phyloP scores from a whole-genome alignment of 2,888 invertebrate species.

The Limenitis camilla region DNA sequence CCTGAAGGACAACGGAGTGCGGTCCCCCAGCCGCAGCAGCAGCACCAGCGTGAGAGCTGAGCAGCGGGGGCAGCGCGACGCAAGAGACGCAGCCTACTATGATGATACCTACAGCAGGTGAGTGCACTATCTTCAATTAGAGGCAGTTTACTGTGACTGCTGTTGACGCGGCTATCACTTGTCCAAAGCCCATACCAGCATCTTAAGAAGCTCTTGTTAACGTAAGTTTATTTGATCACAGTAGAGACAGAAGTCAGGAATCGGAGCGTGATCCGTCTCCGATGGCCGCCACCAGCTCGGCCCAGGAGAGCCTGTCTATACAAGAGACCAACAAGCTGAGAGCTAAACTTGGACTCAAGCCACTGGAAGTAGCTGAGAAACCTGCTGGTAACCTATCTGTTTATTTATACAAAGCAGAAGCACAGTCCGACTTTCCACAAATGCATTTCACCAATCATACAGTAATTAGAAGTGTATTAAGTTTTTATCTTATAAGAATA shows the following conservation, averaged over 20 bases:
- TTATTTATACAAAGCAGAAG: too few relatives aligned
- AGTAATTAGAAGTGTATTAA: too few relatives aligned
- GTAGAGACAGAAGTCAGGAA: conserved; percentile 34
- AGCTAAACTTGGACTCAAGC: conserved; percentile 94
- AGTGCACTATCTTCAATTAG: too few relatives aligned
- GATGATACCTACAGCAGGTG: too few relatives aligned
- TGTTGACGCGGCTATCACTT: too few relatives aligned
- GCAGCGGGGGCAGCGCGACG: conserved; percentile 23
- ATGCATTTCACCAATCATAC: too few relatives aligned
- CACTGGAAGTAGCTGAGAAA: conserved; percentile 80
- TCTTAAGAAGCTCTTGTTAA: background rate
- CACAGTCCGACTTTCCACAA: too few relatives aligned
- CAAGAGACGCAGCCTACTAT: too few relatives aligned
- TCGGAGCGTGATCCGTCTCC: conserved; percentile 39
- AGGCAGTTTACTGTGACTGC: too few relatives aligned
- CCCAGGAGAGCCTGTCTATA: conserved; percentile 79
- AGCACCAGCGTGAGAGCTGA: conserved; percentile 33
- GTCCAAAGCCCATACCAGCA: conserved; percentile 20
- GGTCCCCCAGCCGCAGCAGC: conserved; percentile 40
- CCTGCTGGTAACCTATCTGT: conserved; percentile 39
- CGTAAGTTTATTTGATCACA: conserved; percentile 3
- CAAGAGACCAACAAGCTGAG: conserved; percentile 92
- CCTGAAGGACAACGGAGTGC: conserved; percentile 31
- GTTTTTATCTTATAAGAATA: too few relatives aligned
- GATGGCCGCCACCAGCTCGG: conserved; percentile 43